phyloP scores from a whole-genome alignment of 2,888 invertebrate species.

The Amiota mariae region DNA sequence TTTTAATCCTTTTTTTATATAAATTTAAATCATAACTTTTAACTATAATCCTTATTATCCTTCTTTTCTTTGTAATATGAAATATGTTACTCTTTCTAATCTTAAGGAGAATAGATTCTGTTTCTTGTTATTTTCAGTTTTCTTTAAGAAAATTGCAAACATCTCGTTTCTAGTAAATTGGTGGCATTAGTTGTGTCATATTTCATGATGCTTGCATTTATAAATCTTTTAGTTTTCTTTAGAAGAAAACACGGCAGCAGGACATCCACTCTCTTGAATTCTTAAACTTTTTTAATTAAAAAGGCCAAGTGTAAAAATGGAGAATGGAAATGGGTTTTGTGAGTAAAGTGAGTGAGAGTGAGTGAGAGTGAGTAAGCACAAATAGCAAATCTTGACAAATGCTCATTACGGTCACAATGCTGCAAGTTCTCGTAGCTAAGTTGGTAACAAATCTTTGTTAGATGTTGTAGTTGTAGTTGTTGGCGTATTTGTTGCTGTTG shows the following conservation, averaged over 20 bases:
- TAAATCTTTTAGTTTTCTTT: constrained; percentile 10
- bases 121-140: too few species aligned
- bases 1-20: constrained; percentile 15
- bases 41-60: too few species aligned
- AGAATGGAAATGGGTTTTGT: constrained; percentile 15
- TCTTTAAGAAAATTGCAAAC: too few species aligned
- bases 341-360: neutral
- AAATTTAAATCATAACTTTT: constrained; percentile 1
- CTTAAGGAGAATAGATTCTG: too few species aligned
- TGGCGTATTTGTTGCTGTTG: neutral
- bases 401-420: constrained; percentile 29
- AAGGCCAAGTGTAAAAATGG: constrained; percentile 31
- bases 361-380: neutral
- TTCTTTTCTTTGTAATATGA: too few species aligned
- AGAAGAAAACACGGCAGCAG: neutral
- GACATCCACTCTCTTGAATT: constrained; percentile 39
- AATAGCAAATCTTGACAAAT: constrained; percentile 53
- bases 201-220: constrained; percentile 19
- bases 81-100: too few species aligned
- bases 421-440: constrained; percentile 43
- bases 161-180: too few species aligned
- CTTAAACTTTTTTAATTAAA: constrained; percentile 63
- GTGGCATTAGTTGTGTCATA: neutral
- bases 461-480: constrained; percentile 39
- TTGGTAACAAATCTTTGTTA: constrained; percentile 65